phyloP scores from a whole-genome alignment of 1,140 invertebrate genomes.

The Drosophila leontia region DNA sequence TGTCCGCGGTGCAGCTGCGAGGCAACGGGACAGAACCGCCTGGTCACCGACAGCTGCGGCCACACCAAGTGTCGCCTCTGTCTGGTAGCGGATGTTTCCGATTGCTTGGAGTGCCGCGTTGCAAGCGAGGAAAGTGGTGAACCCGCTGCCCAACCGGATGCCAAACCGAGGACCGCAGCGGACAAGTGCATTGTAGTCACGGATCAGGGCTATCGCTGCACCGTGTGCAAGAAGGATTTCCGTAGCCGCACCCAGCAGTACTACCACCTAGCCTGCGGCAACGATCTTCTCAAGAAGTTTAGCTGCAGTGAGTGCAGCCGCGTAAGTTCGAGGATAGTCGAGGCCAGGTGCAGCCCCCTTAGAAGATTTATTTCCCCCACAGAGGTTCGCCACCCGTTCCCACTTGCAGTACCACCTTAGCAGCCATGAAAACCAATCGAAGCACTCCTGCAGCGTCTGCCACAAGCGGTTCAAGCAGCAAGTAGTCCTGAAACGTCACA shows the following conservation, averaged over 20 bases:
- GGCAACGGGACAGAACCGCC: slow-evolving; percentile 84
- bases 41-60: slow-evolving; percentile 86
- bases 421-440: slow-evolving; percentile 37
- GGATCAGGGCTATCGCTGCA: slow-evolving; percentile 84
- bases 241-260: slow-evolving; percentile 86
- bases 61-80: slow-evolving; percentile 87
- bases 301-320: slow-evolving; percentile 55
- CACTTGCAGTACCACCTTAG: slow-evolving; percentile 76
- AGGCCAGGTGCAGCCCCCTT: too few species aligned
- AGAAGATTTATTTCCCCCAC: not conserved
- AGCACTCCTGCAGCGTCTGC: slow-evolving; percentile 47
- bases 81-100: slow-evolving; percentile 85
- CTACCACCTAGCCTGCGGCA: slow-evolving; percentile 86
- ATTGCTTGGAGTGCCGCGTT: slow-evolving; percentile 80
- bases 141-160: not conserved
- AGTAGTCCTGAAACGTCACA: slow-evolving; percentile 49
- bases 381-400: slow-evolving; percentile 70
- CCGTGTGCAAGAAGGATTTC: slow-evolving; percentile 86
- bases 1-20: slow-evolving; percentile 66
- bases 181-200: slow-evolving; percentile 43
- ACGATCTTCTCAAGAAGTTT: slow-evolving; percentile 63
- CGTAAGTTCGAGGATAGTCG: slow-evolving; percentile 35
- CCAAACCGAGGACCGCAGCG: not conserved
- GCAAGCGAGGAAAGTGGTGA: slow-evolving; percentile 25
- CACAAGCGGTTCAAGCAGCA: slow-evolving; percentile 56